Evolutionary conservation across 2,797 vertebrate species (phyloP).

Genomic region (Acipenser oxyrinchus): DNA sequence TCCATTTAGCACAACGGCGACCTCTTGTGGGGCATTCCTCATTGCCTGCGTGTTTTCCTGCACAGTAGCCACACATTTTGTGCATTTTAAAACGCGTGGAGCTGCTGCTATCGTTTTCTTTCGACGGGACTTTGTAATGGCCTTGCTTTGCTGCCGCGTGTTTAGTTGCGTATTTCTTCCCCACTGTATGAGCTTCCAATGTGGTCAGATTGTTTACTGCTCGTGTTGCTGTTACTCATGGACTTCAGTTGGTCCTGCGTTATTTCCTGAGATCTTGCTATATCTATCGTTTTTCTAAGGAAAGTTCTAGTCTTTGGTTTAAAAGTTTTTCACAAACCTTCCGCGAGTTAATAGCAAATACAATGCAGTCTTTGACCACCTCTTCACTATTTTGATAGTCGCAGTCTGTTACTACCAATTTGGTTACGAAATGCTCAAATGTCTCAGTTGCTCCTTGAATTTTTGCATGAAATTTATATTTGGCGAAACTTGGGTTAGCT

Average conservation of each 20-base stretch:
- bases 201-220: neutral
- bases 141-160: neutral
- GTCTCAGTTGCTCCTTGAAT: constrained; percentile 5
- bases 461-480: constrained; percentile 17
- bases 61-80: neutral
- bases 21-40: too few relatives aligned
- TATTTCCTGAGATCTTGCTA: constrained; percentile 4
- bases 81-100: too few relatives aligned
- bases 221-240: neutral
- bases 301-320: constrained; percentile 7
- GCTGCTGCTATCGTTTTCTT: neutral
- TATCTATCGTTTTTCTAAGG: constrained; percentile 11
- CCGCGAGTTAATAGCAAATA: constrained; percentile 14
- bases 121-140: too few relatives aligned
- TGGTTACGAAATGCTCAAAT: constrained; percentile 16
- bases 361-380: constrained; percentile 10
- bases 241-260: constrained; percentile 10
- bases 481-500: constrained; percentile 3
- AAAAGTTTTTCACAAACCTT: constrained; percentile 8
- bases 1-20: too few relatives aligned
- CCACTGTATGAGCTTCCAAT: constrained; percentile 4
- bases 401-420: constrained; percentile 10
- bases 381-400: constrained; percentile 7
- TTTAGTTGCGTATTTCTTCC: neutral
- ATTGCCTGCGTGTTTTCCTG: too few relatives aligned